phyloP scores from a whole-genome alignment of 2,888 invertebrate genomes.

The Lampropteryx suffumata region DNA sequence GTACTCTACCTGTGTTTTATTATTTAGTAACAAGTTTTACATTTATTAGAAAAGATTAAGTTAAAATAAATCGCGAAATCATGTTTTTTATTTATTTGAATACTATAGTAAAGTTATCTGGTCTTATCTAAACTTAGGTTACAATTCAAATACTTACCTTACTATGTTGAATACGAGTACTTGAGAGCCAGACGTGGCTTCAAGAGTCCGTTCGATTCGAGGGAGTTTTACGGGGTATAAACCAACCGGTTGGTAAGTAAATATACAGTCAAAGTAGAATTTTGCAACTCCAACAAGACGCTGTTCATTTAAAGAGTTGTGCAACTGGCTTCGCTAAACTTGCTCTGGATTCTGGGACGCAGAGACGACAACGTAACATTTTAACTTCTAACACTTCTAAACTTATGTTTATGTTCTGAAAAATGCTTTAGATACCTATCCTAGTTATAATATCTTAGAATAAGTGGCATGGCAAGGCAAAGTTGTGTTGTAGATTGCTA shows the following conservation, averaged over 20 bases:
- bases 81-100: too few relatives aligned
- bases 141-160: background rate
- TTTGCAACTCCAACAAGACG: conserved; percentile 51
- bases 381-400: conserved; percentile 46
- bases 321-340: conserved; percentile 50
- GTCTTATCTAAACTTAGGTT: background rate
- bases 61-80: too few relatives aligned
- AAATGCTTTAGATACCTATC: conserved; percentile 29
- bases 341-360: conserved; percentile 41
- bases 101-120: too few relatives aligned
- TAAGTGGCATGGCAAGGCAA: background rate
- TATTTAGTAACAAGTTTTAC: conserved; percentile 3
- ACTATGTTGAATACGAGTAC: conserved; percentile 3
- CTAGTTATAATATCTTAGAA: conserved; percentile 4
- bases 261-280: conserved; percentile 47
- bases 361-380: conserved; percentile 41
- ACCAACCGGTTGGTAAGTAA: conserved; percentile 46
- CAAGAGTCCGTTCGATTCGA: conserved; percentile 17
- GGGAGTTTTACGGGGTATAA: conserved; percentile 34
- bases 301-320: conserved; percentile 63
- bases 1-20: conserved; percentile 19
- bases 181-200: conserved; percentile 5
- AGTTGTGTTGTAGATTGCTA: too few relatives aligned
- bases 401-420: conserved; percentile 43
- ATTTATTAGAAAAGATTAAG: too few relatives aligned